phyloP scores from a whole-genome alignment of 2,797 vertebrate species.

The Denticeps clupeoides region DNA sequence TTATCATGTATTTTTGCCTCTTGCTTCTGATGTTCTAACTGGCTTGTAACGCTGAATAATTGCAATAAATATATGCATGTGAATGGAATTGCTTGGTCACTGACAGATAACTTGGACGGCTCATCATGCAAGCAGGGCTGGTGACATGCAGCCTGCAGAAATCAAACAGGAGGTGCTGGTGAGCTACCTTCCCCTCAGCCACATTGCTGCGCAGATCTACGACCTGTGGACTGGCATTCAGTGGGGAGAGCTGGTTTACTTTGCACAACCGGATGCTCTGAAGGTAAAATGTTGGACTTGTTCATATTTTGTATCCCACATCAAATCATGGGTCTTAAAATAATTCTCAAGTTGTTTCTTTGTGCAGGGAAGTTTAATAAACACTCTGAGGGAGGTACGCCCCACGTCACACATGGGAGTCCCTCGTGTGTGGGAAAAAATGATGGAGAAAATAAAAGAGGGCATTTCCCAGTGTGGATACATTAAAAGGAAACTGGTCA shows the following conservation, averaged over 20 bases:
- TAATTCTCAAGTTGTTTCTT: background rate
- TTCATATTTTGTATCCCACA: no score
- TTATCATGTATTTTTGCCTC: no score
- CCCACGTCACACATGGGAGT: slow-evolving; percentile 79
- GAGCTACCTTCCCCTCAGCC: slow-evolving; percentile 81
- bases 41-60: no score
- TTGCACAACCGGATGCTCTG: slow-evolving; percentile 75
- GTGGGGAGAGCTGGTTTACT: slow-evolving; percentile 74
- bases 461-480: slow-evolving; percentile 60
- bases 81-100: no score
- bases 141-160: slow-evolving; percentile 66
- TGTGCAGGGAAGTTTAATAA: slow-evolving; percentile 65
- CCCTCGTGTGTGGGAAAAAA: slow-evolving; percentile 82
- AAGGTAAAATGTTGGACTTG: no score
- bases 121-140: slow-evolving; percentile 59
- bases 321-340: no score
- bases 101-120: slow-evolving; percentile 79
- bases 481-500: slow-evolving; percentile 68
- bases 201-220: slow-evolving; percentile 78
- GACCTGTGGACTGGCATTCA: slow-evolving; percentile 79
- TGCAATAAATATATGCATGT: no score
- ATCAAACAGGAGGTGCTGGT: slow-evolving; percentile 71
- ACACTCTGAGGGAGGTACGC: slow-evolving; percentile 63
- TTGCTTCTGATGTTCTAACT: no score
- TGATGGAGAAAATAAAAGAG: slow-evolving; percentile 76